Percentiles rank a stretch among this genome's conserved stretches.
Evolutionary conservation across 2,113 vertebrate species (phyloP).

Genomic region (Hypanus sabinus): DNA sequence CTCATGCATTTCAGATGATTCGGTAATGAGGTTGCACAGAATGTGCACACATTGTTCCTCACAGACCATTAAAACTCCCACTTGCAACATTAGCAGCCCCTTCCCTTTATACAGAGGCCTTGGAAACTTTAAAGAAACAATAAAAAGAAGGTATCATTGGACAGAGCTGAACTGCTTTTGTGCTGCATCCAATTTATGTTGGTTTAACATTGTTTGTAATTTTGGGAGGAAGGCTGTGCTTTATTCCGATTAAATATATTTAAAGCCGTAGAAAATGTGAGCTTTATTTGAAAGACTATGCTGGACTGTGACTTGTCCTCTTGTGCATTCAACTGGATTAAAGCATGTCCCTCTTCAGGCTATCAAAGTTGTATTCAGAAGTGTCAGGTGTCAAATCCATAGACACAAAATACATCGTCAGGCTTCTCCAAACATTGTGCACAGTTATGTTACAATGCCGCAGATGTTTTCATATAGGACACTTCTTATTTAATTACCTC

Average conservation of each 20-base stretch:
- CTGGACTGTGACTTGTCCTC: conserved; percentile 30
- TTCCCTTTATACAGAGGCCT: conserved; percentile 78
- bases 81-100: conserved; percentile 88
- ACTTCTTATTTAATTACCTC: neutral
- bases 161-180: conserved; percentile 21
- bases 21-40: conserved; percentile 85
- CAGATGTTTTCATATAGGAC: conserved; percentile 16
- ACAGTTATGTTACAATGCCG: conserved; percentile 20
- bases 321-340: conserved; percentile 17
- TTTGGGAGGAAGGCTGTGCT: neutral
- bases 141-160: conserved; percentile 64
- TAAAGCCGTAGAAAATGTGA: conserved; percentile 28
- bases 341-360: conserved; percentile 28
- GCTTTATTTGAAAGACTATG: conserved; percentile 28
- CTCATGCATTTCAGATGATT: conserved; percentile 72
- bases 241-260: conserved; percentile 27
- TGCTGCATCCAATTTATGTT: conserved; percentile 35
- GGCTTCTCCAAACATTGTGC: conserved; percentile 6
- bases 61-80: conserved; percentile 87
- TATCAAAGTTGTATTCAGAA: neutral
- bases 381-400: conserved; percentile 33
- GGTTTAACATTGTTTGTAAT: conserved; percentile 33
- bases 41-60: conserved; percentile 85
- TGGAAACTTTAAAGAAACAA: conserved; percentile 72
- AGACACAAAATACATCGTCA: neutral